Conservation (phyloP, 2,113 vertebrate species). For the Rhombomys opimus region DNA sequence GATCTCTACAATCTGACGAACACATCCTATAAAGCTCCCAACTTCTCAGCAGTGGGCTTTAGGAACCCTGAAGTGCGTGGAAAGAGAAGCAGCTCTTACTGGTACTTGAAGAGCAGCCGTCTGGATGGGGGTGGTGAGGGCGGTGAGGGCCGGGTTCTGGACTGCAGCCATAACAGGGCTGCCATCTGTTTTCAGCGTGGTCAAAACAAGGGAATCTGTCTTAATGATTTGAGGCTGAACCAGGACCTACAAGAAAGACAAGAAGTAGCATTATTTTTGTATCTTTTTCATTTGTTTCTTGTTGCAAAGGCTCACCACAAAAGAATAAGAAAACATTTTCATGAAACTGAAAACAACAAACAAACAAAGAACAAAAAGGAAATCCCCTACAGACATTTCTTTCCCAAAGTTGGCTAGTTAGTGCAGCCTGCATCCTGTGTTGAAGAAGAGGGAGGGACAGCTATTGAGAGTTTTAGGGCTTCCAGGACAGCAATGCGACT, state of each 20-base stretch:
- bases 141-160: slow-evolving; percentile 93
- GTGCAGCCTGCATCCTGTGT: neutral
- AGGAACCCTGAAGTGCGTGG: neutral
- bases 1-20: neutral
- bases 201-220: slow-evolving; percentile 96
- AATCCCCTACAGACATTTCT: neutral
- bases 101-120: slow-evolving; percentile 95
- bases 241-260: slow-evolving; percentile 88
- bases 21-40: neutral
- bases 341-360: neutral
- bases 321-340: slow-evolving; percentile 21
- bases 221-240: slow-evolving; percentile 99
- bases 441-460: neutral
- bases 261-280: neutral
- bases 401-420: neutral
- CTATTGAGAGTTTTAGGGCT: neutral
- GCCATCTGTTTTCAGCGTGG: slow-evolving; percentile 95
- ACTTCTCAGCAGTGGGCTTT: neutral
- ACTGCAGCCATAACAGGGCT: slow-evolving; percentile 95
- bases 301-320: neutral
- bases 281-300: slow-evolving; percentile 1
- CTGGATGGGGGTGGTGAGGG: slow-evolving; percentile 94
- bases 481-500: neutral
- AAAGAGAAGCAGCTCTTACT: slow-evolving; percentile 64
- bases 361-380: neutral